phyloP scores from a whole-genome alignment of 2,888 invertebrate species.

The Drosophila prostipennis region DNA sequence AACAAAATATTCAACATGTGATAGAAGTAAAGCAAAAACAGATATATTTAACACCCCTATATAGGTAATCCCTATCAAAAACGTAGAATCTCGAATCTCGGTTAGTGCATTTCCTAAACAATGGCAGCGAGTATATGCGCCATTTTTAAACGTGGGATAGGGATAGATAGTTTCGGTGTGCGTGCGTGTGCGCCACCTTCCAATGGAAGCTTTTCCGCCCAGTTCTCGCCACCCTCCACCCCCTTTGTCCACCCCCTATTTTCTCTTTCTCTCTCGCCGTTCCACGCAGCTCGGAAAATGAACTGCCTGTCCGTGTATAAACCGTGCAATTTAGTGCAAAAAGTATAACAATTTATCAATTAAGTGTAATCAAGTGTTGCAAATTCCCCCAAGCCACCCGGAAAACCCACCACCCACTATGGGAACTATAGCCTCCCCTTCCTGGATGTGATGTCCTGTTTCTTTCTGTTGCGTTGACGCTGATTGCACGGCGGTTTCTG shows the following conservation, averaged over 20 bases:
- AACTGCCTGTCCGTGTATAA: slow-evolving; percentile 47
- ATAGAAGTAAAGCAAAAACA: slow-evolving; percentile 26
- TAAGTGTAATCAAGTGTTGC: slow-evolving; percentile 53
- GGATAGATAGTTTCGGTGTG: slow-evolving; percentile 77
- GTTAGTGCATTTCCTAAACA: slow-evolving; percentile 75
- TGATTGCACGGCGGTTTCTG: slow-evolving; percentile 48
- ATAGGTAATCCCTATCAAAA: background rate
- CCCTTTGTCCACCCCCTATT: background rate
- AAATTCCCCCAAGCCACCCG: slow-evolving; percentile 6
- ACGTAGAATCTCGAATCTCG: slow-evolving; percentile 26
- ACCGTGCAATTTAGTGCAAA: slow-evolving; percentile 44
- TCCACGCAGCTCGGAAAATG: slow-evolving; percentile 58
- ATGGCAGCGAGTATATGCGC: slow-evolving; percentile 76
- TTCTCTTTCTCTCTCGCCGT: background rate
- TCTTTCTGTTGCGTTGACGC: slow-evolving; percentile 17
- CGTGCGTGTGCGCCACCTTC: slow-evolving; percentile 76
- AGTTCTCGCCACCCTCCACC: slow-evolving; percentile 4
- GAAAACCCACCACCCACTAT: background rate
- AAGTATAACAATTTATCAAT: slow-evolving; percentile 45
- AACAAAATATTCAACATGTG: slow-evolving; percentile 35
- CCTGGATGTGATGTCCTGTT: slow-evolving; percentile 3
- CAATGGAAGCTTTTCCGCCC: slow-evolving; percentile 64
- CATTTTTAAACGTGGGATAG: slow-evolving; percentile 78
- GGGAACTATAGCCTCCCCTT: background rate
- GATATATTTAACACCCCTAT: background rate